Base-by-base conservation (phyloP, 2,888 invertebrate species). In the Diarsia rubi region DNA sequence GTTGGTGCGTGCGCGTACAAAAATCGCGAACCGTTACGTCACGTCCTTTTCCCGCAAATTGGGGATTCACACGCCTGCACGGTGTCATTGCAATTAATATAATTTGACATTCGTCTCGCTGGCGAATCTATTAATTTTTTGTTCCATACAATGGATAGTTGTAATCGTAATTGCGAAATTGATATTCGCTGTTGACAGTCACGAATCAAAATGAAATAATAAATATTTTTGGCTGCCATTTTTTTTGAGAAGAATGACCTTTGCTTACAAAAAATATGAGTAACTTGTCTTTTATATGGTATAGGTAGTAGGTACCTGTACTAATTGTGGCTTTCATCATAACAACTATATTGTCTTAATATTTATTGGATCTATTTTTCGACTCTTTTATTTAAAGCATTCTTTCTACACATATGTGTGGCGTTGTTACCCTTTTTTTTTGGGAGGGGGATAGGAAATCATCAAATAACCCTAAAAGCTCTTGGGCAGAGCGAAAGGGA, bases 31-130 rank as follows among this genome's bases (percentile, higher is more conserved):
- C 80, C 79, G 84, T 86, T 85, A 86, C 86, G 79, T 82, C 86
- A 86, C 66, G 72, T 84, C 87, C 79, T 86, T 82, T 85, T 74
- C 82, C 71, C 45, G 59, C 86, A 75, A 87, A 86, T 82, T 79
- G 77, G 70, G 80, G 75, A 79, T 86, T 86, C 86, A 86, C 86
- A 86, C 86, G 86, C 78, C 74, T 83, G 74, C 73, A 79, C 66
- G 77, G 78, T 86, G 86, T 86, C 86, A 84, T 79, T 87, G 86
- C 84, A 86, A 86, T 86, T 86, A 87, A 76, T 86, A 84, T 87
- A 87, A 86, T 87, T 82, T 86, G 74, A 60, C 75, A 86, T 86
- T 86, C 88, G 86, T 79, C 82, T 79, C 86, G 88, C 82, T 86
- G 66, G 78, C 79, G 66, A 83, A 87, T 85, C 65, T 85, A 52